phyloP scores from a whole-genome alignment of 2,797 vertebrate species.

The Anniella stebbinsi region DNA sequence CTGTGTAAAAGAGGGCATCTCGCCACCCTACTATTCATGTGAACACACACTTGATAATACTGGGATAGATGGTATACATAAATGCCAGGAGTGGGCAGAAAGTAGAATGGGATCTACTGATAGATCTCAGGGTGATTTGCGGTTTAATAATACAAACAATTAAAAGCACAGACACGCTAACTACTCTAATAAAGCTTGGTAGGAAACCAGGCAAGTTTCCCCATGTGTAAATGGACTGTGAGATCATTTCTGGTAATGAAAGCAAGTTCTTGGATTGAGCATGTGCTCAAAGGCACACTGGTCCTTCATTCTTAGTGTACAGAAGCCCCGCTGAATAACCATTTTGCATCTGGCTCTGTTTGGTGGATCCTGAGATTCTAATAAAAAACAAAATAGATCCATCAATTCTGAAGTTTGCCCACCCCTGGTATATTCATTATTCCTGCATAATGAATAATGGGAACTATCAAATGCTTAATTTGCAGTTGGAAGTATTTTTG shows the following conservation, averaged over 20 bases:
- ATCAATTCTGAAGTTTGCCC: neutral
- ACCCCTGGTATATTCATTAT: neutral
- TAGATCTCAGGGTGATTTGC: neutral
- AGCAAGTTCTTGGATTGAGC: too few species aligned
- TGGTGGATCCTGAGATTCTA: neutral
- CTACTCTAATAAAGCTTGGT: neutral
- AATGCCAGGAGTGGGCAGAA: neutral
- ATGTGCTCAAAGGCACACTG: neutral
- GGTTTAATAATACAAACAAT: neutral
- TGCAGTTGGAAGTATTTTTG: neutral
- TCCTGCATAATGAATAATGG: neutral
- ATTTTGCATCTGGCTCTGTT: neutral
- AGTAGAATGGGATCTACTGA: neutral
- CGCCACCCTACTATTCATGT: too few species aligned
- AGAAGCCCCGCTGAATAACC: neutral
- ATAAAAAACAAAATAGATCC: neutral
- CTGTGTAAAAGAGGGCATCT: too few species aligned
- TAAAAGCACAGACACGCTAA: neutral
- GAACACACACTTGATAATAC: neutral
- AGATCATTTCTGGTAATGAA: neutral
- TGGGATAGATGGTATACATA: neutral
- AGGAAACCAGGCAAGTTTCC: neutral
- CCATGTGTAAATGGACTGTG: neutral
- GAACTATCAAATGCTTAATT: neutral
- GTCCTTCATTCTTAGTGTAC: neutral